Percentiles rank a stretch among this genome's conserved stretches.
Conservation (phyloP, 2,888 invertebrate genomes). For the Sthenelais limicola region DNA sequence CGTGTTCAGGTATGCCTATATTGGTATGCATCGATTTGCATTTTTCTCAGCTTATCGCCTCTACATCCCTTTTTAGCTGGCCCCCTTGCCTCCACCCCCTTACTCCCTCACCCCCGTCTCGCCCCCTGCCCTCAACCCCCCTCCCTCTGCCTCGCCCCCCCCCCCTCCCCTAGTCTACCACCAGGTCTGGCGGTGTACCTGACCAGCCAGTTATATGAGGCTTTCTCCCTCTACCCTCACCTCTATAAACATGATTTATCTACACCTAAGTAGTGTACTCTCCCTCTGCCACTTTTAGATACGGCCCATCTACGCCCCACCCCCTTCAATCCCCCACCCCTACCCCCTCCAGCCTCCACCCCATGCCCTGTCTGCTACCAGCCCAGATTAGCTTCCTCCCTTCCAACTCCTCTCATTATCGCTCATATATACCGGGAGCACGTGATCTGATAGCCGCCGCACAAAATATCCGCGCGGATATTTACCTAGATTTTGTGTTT, state of each 20-base stretch:
- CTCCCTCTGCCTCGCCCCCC: not conserved
- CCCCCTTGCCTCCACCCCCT: not conserved
- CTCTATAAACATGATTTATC: constrained; percentile 23
- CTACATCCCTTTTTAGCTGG: constrained; percentile 6
- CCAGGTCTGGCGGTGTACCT: too few relatives aligned
- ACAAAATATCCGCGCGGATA: too few relatives aligned
- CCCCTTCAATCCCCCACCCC: not conserved
- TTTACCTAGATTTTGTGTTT: too few relatives aligned
- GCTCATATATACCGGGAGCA: too few relatives aligned
- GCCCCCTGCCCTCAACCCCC: not conserved
- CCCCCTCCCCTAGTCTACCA: too few relatives aligned
- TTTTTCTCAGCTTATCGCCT: too few relatives aligned
- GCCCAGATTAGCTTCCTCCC: not conserved
- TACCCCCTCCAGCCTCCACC: not conserved
- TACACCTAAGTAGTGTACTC: constrained; percentile 11
- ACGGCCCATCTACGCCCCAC: not conserved
- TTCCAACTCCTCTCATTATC: too few relatives aligned
- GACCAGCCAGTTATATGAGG: constrained; percentile 1
- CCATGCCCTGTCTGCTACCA: not conserved
- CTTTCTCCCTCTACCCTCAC: not conserved
- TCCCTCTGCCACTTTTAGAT: constrained; percentile 28
- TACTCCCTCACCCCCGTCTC: not conserved
- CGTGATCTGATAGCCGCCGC: too few relatives aligned
- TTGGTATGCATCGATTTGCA: too few relatives aligned
- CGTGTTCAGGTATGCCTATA: too few relatives aligned